Percentiles rank a stretch among this genome's conserved stretches.
These are phyloP conservation scores for Heteropelma amictum DNA, from an alignment of 2,888 invertebrate genomes.

Conservation along the genomic window DNA sequence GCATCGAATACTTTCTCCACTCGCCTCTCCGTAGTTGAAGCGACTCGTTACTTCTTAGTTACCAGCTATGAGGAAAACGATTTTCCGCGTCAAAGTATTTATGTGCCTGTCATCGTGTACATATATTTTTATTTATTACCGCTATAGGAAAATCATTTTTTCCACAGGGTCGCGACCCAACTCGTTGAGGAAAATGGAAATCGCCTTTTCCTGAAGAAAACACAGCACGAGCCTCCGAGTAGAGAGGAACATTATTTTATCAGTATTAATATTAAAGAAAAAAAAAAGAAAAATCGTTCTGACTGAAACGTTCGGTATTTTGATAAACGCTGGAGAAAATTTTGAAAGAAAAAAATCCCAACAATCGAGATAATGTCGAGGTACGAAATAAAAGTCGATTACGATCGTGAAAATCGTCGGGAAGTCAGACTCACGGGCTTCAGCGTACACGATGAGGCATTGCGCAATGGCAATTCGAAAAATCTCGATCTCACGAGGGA, in stretches of 20 bases:
- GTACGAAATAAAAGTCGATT: constrained; percentile 70
- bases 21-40: background rate
- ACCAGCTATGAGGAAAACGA: background rate
- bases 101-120: background rate
- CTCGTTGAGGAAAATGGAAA: constrained; percentile 60
- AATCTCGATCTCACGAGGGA: constrained; percentile 58
- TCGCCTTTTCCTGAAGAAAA: constrained; percentile 51
- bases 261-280: background rate
- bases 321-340: no score
- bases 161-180: constrained; percentile 30
- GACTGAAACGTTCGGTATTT: constrained; percentile 1
- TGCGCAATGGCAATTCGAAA: constrained; percentile 58
- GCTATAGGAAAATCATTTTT: background rate
- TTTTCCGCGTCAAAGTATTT: background rate
- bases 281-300: background rate
- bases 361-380: constrained; percentile 69
- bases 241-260: constrained; percentile 18
- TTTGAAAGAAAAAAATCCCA: no score
- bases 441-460: constrained; percentile 62
- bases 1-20: constrained; percentile 13
- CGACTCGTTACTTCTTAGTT: background rate
- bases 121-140: background rate
- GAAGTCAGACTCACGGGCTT: constrained; percentile 73
- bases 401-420: constrained; percentile 64
- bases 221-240: constrained; percentile 1